Percentiles rank a stretch among this genome's conserved stretches.
phyloP scores from a whole-genome alignment of 2,888 invertebrate genomes.

The Mesoligia furuncula region DNA sequence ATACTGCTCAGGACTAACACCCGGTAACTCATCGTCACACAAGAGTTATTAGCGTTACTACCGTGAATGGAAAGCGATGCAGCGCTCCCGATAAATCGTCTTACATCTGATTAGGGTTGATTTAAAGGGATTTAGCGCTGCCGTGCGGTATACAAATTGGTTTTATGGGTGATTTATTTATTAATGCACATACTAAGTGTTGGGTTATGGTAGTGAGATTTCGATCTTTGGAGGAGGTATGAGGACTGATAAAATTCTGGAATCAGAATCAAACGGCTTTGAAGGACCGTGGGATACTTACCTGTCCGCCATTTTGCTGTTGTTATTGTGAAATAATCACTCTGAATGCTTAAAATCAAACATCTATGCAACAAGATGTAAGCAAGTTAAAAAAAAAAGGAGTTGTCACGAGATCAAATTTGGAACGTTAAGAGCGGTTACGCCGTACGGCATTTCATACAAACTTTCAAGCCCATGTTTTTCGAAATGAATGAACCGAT shows the following conservation, averaged over 20 bases:
- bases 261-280: not conserved
- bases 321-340: too few relatives aligned
- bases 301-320: too few relatives aligned
- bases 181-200: conserved; percentile 23
- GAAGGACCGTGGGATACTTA: too few relatives aligned
- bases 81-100: conserved; percentile 49
- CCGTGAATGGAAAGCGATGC: conserved; percentile 50
- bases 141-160: conserved; percentile 46
- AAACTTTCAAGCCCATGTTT: too few relatives aligned
- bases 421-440: too few relatives aligned
- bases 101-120: conserved; percentile 59
- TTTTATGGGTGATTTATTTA: conserved; percentile 41
- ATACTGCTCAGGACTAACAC: conserved; percentile 9
- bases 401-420: too few relatives aligned
- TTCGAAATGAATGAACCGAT: too few relatives aligned
- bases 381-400: too few relatives aligned
- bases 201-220: not conserved
- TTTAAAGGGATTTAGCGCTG: conserved; percentile 53
- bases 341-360: too few relatives aligned
- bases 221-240: not conserved
- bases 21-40: conserved; percentile 44
- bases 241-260: not conserved
- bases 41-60: conserved; percentile 39
- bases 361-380: too few relatives aligned
- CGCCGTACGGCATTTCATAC: too few relatives aligned